Conservation (phyloP, 1,140 invertebrate species). For the Listronotus oregonensis region DNA sequence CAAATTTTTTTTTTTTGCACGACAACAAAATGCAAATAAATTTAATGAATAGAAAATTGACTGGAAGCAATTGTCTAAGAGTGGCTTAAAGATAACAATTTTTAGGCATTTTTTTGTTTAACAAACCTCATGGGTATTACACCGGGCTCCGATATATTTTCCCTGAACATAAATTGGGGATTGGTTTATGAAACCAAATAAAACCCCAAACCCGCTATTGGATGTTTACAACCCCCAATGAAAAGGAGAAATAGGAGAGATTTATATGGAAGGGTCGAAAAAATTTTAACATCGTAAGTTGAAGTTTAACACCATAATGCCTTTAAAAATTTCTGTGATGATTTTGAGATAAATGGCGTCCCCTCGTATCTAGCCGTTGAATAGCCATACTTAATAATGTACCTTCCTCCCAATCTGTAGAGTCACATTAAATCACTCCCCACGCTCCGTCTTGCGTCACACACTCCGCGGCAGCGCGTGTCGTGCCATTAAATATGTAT, state of each 20-base stretch:
- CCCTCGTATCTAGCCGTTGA: too few relatives aligned
- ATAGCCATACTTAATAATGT: too few relatives aligned
- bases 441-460: too few relatives aligned
- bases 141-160: constrained; percentile 64
- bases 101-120: constrained; percentile 43
- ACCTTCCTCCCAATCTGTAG: too few relatives aligned
- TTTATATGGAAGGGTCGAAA: constrained; percentile 70
- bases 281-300: constrained; percentile 72
- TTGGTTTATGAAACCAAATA: constrained; percentile 75
- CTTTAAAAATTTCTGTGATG: too few relatives aligned
- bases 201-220: constrained; percentile 60
- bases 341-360: too few relatives aligned
- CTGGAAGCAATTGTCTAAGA: neutral
- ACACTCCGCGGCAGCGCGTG: too few relatives aligned
- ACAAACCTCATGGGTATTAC: constrained; percentile 41
- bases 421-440: too few relatives aligned
- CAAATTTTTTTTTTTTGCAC: neutral
- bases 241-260: constrained; percentile 63
- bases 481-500: too few relatives aligned
- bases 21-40: neutral
- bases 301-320: too few relatives aligned
- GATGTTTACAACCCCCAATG: constrained; percentile 50
- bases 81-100: too few relatives aligned
- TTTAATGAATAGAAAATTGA: neutral
- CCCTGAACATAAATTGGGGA: constrained; percentile 75